Percentiles rank a stretch among this genome's conserved stretches.
These are phyloP conservation scores for Acromyrmex charruanus DNA, from an alignment of 1,140 invertebrate genomes.

Conservation along the genomic window DNA sequence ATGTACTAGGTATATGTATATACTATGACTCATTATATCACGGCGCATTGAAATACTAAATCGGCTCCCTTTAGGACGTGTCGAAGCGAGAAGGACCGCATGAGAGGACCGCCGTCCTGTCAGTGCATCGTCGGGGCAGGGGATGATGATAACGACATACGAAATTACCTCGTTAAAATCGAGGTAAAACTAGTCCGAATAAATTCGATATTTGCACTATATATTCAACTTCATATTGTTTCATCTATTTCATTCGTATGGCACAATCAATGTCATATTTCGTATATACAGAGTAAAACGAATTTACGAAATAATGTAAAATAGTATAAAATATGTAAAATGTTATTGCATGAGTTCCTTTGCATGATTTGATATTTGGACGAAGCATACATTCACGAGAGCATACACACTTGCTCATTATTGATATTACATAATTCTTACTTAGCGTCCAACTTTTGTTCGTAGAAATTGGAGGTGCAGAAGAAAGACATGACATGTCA, in stretches of 20 bases:
- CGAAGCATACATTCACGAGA: background rate
- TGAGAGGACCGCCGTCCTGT: constrained; percentile 76
- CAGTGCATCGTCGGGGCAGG: constrained; percentile 69
- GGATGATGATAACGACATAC: constrained; percentile 73
- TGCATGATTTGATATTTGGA: background rate
- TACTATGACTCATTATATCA: constrained; percentile 36
- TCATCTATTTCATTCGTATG: background rate
- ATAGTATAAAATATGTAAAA: background rate
- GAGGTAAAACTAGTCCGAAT: constrained; percentile 74
- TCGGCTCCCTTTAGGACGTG: constrained; percentile 80
- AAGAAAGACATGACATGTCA: constrained; percentile 78
- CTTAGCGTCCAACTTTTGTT: constrained; percentile 3
- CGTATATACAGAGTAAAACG: background rate
- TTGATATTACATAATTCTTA: constrained; percentile 36
- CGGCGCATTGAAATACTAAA: constrained; percentile 57
- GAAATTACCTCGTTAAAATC: constrained; percentile 76
- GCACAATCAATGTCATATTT: constrained; percentile 14
- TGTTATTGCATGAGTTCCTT: constrained; percentile 26
- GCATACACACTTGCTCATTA: background rate
- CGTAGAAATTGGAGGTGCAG: constrained; percentile 80
- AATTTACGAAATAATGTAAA: background rate
- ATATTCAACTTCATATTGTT: background rate
- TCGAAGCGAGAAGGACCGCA: constrained; percentile 81
- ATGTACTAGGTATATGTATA: background rate
- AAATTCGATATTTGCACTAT: constrained; percentile 1